Evolutionary conservation across 2,888 invertebrate genomes (phyloP), one percentile per base, ranked within the genome.

Genomic region (Lissocephala sabroskyi): DNA sequence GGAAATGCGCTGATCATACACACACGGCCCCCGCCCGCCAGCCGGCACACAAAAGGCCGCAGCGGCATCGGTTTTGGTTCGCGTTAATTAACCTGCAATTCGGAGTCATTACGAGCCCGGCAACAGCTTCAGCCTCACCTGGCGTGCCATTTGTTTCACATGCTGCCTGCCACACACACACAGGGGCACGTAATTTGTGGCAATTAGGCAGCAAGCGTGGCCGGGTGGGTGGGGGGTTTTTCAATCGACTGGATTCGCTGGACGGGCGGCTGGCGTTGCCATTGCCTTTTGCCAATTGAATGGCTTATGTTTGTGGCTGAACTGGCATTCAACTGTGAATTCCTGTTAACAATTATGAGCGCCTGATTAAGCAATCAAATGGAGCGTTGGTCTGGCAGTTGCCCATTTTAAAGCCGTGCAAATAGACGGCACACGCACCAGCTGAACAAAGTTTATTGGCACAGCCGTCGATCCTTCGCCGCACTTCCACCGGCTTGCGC

Each of bases 71-170:
- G n/a, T n/a, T n/a, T n/a, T n/a, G 55, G 53, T 68, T 56, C 66
- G 77, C 63, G 78, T 77, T 73, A 73, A 73, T 73, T 73, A 73
- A 73, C 66, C 75, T 56, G 59, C 75, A 66, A 62, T 74, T 70
- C 68, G 60, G 52, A 65, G 53, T 57, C 73, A 74, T 65, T 76
- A 78, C 55, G 65, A 65, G 54, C 73, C n/a, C n/a, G 76, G 50
- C 73, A 71, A 65, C 76, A 55, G 41, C 58, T 58, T 51, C 47
- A 65, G 49, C 56, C 55, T 44, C 48, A 52, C 40, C 17, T 7
- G 26, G 23, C 45, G 40, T 23, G 40, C 11, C 23, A 19, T 17
- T 37, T n/a, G n/a, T n/a, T n/a, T n/a, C n/a, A n/a, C n/a, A n/a
- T 53, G 53, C 3, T 7, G 23, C 23, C 23, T 23, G 7, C 23